These are phyloP conservation scores for Elephantulus edwardii DNA, from an alignment of 2,113 vertebrate genomes.

Conservation along the genomic window DNA sequence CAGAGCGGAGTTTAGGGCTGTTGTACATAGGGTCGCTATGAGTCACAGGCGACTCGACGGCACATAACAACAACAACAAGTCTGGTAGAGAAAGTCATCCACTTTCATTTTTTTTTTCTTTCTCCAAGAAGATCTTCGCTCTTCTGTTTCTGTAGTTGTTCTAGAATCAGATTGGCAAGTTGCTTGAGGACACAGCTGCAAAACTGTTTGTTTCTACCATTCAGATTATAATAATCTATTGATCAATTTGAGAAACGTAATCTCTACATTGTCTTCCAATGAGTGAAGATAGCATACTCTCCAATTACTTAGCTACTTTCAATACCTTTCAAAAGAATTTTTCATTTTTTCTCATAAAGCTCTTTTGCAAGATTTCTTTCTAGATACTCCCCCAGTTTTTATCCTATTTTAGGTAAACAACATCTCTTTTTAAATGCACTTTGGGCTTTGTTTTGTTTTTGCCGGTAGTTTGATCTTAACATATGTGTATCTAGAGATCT, in stretches of 20 bases:
- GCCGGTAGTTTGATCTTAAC: slow-evolving; percentile 23
- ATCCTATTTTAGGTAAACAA: background rate
- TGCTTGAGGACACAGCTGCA: background rate
- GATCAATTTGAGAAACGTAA: background rate
- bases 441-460: background rate
- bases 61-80: too few species aligned
- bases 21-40: too few species aligned
- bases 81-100: too few species aligned
- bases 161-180: background rate
- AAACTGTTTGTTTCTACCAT: too few species aligned
- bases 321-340: background rate
- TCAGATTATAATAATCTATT: background rate
- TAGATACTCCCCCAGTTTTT: background rate
- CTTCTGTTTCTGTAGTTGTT: background rate
- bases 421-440: slow-evolving; percentile 1
- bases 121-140: too few species aligned
- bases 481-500: slow-evolving; percentile 25
- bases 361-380: slow-evolving; percentile 21
- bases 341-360: background rate
- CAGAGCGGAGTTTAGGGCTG: too few species aligned
- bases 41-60: too few species aligned
- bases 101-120: background rate
- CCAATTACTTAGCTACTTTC: background rate
- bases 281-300: background rate
- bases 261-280: background rate